A percentile compares a stretch with the other conserved stretches of the same genome.
Evolutionary conservation across 2,797 vertebrate genomes (phyloP).

Genomic region (Sparidentex hasta): DNA sequence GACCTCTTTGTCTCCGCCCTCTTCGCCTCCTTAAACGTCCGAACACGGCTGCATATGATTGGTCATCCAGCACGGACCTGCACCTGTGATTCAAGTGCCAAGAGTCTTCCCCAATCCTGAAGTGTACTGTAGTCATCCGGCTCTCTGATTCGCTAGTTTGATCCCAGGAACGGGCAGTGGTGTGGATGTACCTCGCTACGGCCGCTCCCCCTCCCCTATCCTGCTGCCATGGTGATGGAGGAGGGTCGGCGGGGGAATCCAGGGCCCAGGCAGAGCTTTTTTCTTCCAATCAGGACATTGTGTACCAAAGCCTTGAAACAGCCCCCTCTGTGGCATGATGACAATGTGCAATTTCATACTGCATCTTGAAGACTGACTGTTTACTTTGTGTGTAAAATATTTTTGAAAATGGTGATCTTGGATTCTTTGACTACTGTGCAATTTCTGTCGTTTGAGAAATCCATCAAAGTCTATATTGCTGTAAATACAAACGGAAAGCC

Average conservation of each 20-base stretch:
- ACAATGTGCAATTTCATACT: slow-evolving; percentile 82
- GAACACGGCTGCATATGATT: slow-evolving; percentile 70
- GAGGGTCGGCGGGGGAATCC: neutral
- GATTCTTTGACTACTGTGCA: slow-evolving; percentile 83
- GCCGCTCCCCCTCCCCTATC: slow-evolving; percentile 6
- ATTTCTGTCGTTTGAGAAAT: slow-evolving; percentile 73
- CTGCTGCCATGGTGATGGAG: neutral
- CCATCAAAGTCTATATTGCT: slow-evolving; percentile 77
- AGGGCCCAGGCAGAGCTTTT: slow-evolving; percentile 65
- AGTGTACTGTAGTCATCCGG: slow-evolving; percentile 76
- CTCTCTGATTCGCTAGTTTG: slow-evolving; percentile 55
- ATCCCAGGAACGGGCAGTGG: slow-evolving; percentile 51
- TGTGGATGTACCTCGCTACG: slow-evolving; percentile 49
- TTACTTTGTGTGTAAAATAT: slow-evolving; percentile 81
- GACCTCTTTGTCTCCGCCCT: slow-evolving; percentile 34
- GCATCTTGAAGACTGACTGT: slow-evolving; percentile 88
- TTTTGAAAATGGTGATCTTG: slow-evolving; percentile 77
- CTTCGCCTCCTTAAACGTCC: slow-evolving; percentile 38
- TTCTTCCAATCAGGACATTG: slow-evolving; percentile 84
- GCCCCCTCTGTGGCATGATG: slow-evolving; percentile 78
- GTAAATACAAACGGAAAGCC: slow-evolving; percentile 80
- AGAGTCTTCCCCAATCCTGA: slow-evolving; percentile 83
- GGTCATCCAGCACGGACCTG: slow-evolving; percentile 77
- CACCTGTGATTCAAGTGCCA: slow-evolving; percentile 81
- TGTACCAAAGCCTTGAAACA: slow-evolving; percentile 87